These are phyloP conservation scores for Chaenogobius annularis DNA, from an alignment of 2,113 vertebrate genomes.

Conservation along the genomic window DNA sequence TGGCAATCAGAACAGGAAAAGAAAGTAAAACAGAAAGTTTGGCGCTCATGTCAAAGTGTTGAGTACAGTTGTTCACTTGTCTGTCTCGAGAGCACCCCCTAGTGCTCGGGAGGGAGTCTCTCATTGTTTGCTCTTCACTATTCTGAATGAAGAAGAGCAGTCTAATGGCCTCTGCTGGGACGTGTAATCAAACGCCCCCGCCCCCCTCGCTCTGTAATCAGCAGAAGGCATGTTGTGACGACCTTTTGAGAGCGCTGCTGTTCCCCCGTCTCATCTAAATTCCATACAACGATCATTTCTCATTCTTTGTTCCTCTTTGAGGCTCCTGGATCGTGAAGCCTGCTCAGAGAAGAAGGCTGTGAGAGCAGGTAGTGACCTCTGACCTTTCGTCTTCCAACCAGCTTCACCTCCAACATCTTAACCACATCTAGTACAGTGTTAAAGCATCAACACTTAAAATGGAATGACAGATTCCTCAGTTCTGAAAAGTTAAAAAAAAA, in stretches of 20 bases:
- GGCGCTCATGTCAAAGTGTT: constrained; percentile 13
- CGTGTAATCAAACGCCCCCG: constrained; percentile 66
- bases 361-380: constrained; percentile 50
- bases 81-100: constrained; percentile 62
- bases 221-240: constrained; percentile 62
- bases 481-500: too few species aligned
- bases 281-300: constrained; percentile 68
- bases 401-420: background rate
- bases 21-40: constrained; percentile 7
- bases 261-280: constrained; percentile 74
- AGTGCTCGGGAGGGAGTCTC: constrained; percentile 57
- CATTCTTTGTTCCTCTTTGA: constrained; percentile 52
- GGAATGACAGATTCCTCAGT: too few species aligned
- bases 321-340: constrained; percentile 44
- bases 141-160: constrained; percentile 59
- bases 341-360: constrained; percentile 59
- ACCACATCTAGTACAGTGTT: too few species aligned
- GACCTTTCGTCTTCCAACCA: constrained; percentile 47
- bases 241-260: constrained; percentile 68
- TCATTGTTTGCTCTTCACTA: constrained; percentile 48
- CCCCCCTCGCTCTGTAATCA: constrained; percentile 69
- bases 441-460: too few species aligned
- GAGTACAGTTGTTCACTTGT: constrained; percentile 5
- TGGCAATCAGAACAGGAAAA: constrained; percentile 15
- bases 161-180: constrained; percentile 72